Conservation (phyloP, 2,113 vertebrate genomes). For the Xenopus laevis region DNA sequence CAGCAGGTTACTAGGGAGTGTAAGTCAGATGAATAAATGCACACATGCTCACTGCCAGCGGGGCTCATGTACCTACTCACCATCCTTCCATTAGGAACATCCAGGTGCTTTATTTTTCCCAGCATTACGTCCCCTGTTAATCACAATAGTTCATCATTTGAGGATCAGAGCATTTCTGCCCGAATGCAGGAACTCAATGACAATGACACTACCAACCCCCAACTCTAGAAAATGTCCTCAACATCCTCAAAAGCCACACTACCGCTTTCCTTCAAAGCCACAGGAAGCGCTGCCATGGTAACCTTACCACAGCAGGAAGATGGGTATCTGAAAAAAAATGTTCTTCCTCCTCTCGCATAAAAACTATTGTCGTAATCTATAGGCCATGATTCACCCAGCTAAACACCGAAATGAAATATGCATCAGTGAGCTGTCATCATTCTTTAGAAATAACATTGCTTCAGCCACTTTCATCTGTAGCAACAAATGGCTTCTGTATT, state of each 20-base stretch:
- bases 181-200: constrained; percentile 41
- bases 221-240: constrained; percentile 44
- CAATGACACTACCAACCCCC: constrained; percentile 36
- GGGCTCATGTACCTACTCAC: constrained; percentile 69
- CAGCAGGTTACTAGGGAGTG: no score
- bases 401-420: not conserved
- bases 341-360: constrained; percentile 39
- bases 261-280: constrained; percentile 83
- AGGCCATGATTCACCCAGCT: not conserved
- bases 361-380: constrained; percentile 1
- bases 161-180: constrained; percentile 44
- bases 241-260: constrained; percentile 71
- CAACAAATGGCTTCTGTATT: not conserved
- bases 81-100: constrained; percentile 79
- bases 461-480: not conserved
- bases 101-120: constrained; percentile 76
- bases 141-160: constrained; percentile 48
- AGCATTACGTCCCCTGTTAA: constrained; percentile 68
- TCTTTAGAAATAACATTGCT: not conserved
- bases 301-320: constrained; percentile 89
- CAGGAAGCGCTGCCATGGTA: constrained; percentile 92
- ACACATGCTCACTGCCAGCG: no score
- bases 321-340: constrained; percentile 66
- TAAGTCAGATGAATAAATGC: no score
- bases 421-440: not conserved